Conservation (phyloP, 1,140 invertebrate genomes). For the Holcopasites calliopsidis region DNA sequence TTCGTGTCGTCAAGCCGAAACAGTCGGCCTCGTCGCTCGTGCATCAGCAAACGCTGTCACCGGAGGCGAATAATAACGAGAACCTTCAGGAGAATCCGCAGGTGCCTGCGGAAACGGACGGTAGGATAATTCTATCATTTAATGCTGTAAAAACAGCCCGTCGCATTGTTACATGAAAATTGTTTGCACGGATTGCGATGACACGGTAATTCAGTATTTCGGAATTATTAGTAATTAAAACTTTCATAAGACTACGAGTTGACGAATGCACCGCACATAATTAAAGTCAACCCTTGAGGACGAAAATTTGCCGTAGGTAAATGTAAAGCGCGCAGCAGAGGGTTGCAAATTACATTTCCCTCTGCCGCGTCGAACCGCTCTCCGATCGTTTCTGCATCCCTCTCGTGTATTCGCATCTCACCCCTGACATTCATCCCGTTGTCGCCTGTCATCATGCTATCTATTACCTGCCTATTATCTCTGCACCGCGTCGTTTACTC, state of each 20-base stretch:
- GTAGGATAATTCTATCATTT: conserved; percentile 43
- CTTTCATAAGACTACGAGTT: too few relatives aligned
- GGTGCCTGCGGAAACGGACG: conserved; percentile 62
- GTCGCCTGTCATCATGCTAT: conserved; percentile 70
- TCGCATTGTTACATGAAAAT: too few relatives aligned
- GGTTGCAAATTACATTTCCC: conserved; percentile 16
- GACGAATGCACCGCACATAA: too few relatives aligned
- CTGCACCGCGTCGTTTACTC: conserved; percentile 64
- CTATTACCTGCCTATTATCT: conserved; percentile 72
- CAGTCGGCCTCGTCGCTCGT: conserved; percentile 65
- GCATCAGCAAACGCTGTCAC: conserved; percentile 62
- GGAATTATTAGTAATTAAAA: too few relatives aligned
- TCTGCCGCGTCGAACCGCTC: conserved; percentile 4
- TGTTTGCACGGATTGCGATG: too few relatives aligned
- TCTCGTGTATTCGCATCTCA: conserved; percentile 18
- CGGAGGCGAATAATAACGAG: conserved; percentile 75
- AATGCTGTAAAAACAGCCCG: not conserved
- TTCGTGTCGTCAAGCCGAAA: conserved; percentile 77
- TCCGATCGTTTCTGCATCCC: conserved; percentile 37
- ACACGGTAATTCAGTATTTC: too few relatives aligned
- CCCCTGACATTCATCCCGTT: conserved; percentile 45
- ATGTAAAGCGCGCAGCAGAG: not conserved
- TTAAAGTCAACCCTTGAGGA: too few relatives aligned
- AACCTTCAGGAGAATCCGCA: conserved; percentile 69
- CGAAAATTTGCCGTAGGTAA: too few relatives aligned